phyloP scores from a whole-genome alignment of 2,797 vertebrate genomes.

The Synanceia verrucosa region DNA sequence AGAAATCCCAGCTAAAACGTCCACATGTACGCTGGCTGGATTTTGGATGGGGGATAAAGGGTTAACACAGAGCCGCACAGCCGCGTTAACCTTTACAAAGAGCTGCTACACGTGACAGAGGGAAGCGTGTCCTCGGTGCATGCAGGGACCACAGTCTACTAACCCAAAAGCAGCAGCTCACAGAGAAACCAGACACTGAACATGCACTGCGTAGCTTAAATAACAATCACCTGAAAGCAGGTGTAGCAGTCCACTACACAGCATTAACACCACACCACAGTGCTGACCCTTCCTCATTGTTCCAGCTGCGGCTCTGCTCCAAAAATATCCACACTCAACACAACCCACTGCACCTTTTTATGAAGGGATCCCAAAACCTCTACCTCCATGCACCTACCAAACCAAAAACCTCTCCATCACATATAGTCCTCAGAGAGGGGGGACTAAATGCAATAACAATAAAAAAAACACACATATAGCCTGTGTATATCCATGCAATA shows the following conservation, averaged over 20 bases:
- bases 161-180: constrained; percentile 55
- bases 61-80: constrained; percentile 73
- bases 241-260: not conserved
- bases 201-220: not conserved
- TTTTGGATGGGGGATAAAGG: constrained; percentile 42
- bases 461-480: too few relatives aligned
- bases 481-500: too few relatives aligned
- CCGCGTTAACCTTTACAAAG: constrained; percentile 82
- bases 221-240: constrained; percentile 4
- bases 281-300: constrained; percentile 33
- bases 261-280: not conserved
- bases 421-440: not conserved
- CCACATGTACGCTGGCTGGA: constrained; percentile 6
- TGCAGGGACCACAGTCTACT: constrained; percentile 52
- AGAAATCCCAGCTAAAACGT: not conserved
- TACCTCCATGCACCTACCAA: too few relatives aligned
- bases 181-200: not conserved
- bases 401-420: too few relatives aligned
- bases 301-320: constrained; percentile 10
- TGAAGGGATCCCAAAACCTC: constrained; percentile 48
- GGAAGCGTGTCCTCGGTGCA: constrained; percentile 76
- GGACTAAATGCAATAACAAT: too few relatives aligned
- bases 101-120: constrained; percentile 80
- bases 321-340: not conserved
- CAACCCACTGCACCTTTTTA: constrained; percentile 14